phyloP scores from a whole-genome alignment of 2,888 invertebrate genomes.

The Charanyca ferruginea region DNA sequence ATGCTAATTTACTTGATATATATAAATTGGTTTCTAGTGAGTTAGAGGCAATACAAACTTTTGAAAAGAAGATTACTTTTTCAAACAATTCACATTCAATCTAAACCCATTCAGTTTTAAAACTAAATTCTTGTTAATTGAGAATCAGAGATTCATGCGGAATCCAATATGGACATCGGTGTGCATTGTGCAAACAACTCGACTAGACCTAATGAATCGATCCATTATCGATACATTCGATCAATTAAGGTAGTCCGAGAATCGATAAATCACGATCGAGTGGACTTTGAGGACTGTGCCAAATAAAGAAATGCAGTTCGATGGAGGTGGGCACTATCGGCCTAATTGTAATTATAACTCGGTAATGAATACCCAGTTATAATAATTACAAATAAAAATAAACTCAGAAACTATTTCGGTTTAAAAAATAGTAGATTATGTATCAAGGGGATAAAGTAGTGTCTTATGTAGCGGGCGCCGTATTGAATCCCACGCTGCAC shows the following conservation, averaged over 20 bases:
- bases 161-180: conserved; percentile 71
- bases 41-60: neutral
- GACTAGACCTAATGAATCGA: conserved; percentile 72
- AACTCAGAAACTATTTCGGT: no score
- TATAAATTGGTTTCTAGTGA: neutral
- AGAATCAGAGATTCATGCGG: conserved; percentile 34
- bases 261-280: conserved; percentile 76
- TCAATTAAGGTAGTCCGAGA: conserved; percentile 75
- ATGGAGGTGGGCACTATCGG: conserved; percentile 6
- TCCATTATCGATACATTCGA: conserved; percentile 75
- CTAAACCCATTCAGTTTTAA: conserved; percentile 44
- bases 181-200: conserved; percentile 67
- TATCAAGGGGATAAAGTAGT: no score
- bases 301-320: conserved; percentile 61
- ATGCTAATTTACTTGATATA: neutral
- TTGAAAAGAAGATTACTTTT: neutral
- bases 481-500: no score
- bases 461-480: no score
- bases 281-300: conserved; percentile 71
- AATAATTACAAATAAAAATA: neutral
- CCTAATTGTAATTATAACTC: neutral
- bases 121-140: conserved; percentile 41
- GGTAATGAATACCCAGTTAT: no score
- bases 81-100: conserved; percentile 23
- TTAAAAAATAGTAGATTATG: no score